These are phyloP conservation scores for Drosophila littoralis DNA, from an alignment of 1,140 invertebrate species.

Conservation along the genomic window DNA sequence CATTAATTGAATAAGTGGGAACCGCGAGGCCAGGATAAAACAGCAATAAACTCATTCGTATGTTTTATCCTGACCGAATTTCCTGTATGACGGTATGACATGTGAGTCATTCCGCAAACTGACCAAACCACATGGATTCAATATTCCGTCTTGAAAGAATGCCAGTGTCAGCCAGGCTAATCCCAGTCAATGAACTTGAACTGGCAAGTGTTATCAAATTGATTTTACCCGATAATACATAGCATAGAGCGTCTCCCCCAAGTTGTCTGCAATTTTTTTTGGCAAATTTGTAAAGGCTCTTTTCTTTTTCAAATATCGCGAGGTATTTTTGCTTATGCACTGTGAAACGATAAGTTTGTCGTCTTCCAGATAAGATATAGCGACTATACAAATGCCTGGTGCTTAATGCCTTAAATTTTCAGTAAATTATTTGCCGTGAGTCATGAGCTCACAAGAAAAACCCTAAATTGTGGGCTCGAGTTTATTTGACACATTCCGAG, in stretches of 20 bases:
- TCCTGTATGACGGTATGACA: too few relatives aligned
- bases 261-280: conserved; percentile 11
- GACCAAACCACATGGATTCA: not conserved
- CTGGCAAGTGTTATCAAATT: conserved; percentile 12
- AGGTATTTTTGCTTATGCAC: conserved; percentile 5
- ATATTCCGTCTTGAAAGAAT: not conserved
- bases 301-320: not conserved
- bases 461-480: not conserved
- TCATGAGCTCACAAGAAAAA: conserved; percentile 25
- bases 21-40: conserved; percentile 13
- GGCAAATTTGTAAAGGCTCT: not conserved
- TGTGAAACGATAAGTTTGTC: conserved; percentile 36
- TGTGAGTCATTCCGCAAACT: conserved; percentile 6
- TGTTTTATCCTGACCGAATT: conserved; percentile 10
- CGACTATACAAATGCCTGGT: conserved; percentile 20
- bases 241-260: not conserved
- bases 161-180: not conserved
- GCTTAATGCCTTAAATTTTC: conserved; percentile 19
- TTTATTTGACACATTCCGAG: too few relatives aligned
- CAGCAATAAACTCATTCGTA: conserved; percentile 23
- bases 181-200: conserved; percentile 35
- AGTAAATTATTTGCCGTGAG: conserved; percentile 28
- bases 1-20: conserved; percentile 22
- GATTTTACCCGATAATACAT: conserved; percentile 2
- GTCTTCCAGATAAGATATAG: conserved; percentile 40